Base-by-base conservation (phyloP, 23 tunicate species). In the Halocynthia roretzi region DNA sequence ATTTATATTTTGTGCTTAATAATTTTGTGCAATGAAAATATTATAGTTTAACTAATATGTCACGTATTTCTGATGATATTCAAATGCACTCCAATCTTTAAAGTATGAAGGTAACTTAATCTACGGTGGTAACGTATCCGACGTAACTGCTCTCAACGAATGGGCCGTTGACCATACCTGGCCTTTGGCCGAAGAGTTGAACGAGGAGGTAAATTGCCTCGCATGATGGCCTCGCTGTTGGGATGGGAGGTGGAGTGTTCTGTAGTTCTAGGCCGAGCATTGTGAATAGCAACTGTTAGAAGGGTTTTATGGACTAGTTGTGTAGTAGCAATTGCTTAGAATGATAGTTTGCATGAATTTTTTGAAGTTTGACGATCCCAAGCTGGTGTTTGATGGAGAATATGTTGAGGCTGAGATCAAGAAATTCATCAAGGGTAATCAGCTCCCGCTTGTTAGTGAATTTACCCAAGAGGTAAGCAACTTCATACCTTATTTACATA, bases 341-440 rank as follows among this genome's bases (percentile, higher is more conserved):
- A 14, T 58, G 15, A 15, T 58, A 17, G 64, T 58, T 12, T 20
- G 71, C 71, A 67, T 67, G 71, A 12, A 20, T 67, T 67, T 67
- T 67, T 67, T 65, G 61, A 78, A 94, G 90, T 94, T 94, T 77
- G 99, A 89, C 54, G 96, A 96, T 50, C 93, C 86, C 12, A 93
- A 93, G 15, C 79, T 73, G 18, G 93, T 84, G 22, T 96, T 54
- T 65, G 91, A 85, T 67, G 99, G 99, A n/a, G 93, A 77, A 10
- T n/a, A 73, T 8, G 56, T 23, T 14, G 84, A 82, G 56, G 85
- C 50, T 0, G 90, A 81, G 18, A 31, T 96, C 64, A 54, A 76
- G 40, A 50, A 65, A 6, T 96, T 85, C 75, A 72, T 96, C 62
- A 89, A 96, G 80, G 85, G 62, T 60, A 90, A 96, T 71, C 91